Evolutionary conservation across 2,888 invertebrate species (phyloP).

Genomic region (Caenorhabditis doughertyi): DNA sequence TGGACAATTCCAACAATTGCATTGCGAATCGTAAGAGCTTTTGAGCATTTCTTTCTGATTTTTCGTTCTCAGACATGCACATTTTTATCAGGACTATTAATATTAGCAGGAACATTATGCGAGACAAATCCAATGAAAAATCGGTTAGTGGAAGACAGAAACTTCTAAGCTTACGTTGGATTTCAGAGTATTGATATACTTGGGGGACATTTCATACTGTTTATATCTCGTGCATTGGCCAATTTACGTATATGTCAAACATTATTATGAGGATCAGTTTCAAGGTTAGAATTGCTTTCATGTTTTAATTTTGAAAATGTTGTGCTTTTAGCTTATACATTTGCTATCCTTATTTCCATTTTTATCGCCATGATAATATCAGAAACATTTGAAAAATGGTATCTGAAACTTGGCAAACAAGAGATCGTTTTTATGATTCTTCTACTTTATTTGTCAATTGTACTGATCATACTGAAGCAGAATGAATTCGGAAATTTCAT

Average conservation of each 20-base stretch:
- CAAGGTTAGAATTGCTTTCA: not conserved
- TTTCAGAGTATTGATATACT: slow-evolving; percentile 54
- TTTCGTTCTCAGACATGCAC: slow-evolving; percentile 43
- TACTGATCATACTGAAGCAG: slow-evolving; percentile 25
- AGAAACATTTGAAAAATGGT: slow-evolving; percentile 67
- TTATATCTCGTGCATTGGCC: slow-evolving; percentile 70
- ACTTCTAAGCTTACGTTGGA: too few relatives aligned
- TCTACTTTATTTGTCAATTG: slow-evolving; percentile 41
- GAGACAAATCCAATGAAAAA: slow-evolving; percentile 38
- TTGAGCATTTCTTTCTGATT: not conserved
- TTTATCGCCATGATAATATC: slow-evolving; percentile 42
- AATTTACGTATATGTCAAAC: slow-evolving; percentile 62
- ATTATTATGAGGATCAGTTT: slow-evolving; percentile 48
- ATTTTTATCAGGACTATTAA: slow-evolving; percentile 24
- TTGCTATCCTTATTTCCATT: too few relatives aligned
- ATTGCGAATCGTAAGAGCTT: slow-evolving; percentile 35
- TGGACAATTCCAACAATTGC: slow-evolving; percentile 36
- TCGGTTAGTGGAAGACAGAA: too few relatives aligned
- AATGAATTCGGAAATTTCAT: slow-evolving; percentile 5
- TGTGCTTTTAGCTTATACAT: too few relatives aligned
- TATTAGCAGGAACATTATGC: slow-evolving; percentile 30
- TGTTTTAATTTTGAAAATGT: too few relatives aligned
- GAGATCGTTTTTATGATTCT: slow-evolving; percentile 34
- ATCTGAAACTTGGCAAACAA: slow-evolving; percentile 42
- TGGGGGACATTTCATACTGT: slow-evolving; percentile 68